Evolutionary conservation across 2,797 vertebrate species (phyloP).

Genomic region (Pangasius djambal): DNA sequence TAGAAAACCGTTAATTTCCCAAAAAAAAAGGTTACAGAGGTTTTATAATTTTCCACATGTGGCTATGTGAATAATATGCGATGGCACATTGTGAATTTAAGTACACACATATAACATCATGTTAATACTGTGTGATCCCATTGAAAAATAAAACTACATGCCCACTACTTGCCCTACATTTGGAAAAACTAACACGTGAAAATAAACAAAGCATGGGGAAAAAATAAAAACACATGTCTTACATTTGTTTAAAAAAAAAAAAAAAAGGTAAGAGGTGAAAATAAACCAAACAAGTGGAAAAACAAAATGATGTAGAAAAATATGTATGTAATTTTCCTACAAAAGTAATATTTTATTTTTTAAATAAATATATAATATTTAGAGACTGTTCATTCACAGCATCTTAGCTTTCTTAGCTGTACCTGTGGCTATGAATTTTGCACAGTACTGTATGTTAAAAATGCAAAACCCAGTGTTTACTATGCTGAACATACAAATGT

Average conservation of each 20-base stretch:
- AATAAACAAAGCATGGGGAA: neutral
- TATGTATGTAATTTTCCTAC: no score
- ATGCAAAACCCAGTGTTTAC: neutral
- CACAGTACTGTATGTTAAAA: neutral
- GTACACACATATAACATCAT: neutral
- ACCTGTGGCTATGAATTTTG: neutral
- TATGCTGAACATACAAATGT: neutral
- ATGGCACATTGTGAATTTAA: neutral
- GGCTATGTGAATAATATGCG: neutral
- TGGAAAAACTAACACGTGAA: neutral
- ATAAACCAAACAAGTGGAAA: neutral
- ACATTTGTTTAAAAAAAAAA: no score
- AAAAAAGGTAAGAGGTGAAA: neutral
- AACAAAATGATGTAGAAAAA: neutral
- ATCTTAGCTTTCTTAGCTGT: neutral
- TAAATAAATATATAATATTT: neutral
- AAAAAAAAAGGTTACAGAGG: no score
- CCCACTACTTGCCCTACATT: neutral
- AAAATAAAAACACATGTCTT: neutral
- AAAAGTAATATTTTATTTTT: neutral
- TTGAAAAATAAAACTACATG: neutral
- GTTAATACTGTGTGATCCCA: neutral
- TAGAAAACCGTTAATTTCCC: neutral
- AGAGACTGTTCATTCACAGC: neutral
- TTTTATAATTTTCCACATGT: no score